These are phyloP conservation scores for Drosophila melanosoma DNA, from an alignment of 2,888 invertebrate species.

Conservation along the genomic window DNA sequence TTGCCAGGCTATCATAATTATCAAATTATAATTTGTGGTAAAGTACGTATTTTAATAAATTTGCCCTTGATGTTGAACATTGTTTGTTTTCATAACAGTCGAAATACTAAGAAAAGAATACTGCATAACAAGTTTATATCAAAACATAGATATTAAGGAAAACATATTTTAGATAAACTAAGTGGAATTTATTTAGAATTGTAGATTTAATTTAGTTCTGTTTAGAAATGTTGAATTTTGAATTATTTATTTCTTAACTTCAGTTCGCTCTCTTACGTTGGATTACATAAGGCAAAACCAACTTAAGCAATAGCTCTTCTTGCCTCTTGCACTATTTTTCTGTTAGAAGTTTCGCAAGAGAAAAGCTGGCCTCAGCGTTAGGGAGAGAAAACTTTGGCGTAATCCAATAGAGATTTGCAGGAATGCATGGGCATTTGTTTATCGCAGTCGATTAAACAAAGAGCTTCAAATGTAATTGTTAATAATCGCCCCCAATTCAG, in stretches of 20 bases:
- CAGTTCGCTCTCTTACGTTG: neutral
- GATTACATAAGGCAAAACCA: neutral
- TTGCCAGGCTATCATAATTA: neutral
- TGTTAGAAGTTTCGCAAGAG: too few relatives aligned
- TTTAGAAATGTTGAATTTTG: neutral
- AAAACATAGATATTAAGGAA: neutral
- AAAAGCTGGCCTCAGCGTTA: neutral
- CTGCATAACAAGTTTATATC: neutral
- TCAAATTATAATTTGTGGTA: conserved; percentile 36
- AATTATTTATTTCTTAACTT: neutral
- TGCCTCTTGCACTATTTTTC: too few relatives aligned
- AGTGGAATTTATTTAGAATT: neutral
- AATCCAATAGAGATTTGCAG: neutral
- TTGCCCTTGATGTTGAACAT: conserved; percentile 48
- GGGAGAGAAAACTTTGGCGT: too few relatives aligned
- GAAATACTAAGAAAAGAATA: neutral
- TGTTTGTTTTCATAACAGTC: neutral
- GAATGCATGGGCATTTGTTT: neutral
- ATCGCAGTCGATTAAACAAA: too few relatives aligned
- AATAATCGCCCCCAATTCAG: neutral
- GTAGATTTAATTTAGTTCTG: neutral
- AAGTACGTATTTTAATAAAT: conserved; percentile 47
- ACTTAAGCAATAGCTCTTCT: neutral
- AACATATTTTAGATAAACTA: neutral
- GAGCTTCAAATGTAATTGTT: neutral